These are phyloP conservation scores for Collichthys lucidus DNA, from an alignment of 2,113 vertebrate species.

Conservation along the genomic window DNA sequence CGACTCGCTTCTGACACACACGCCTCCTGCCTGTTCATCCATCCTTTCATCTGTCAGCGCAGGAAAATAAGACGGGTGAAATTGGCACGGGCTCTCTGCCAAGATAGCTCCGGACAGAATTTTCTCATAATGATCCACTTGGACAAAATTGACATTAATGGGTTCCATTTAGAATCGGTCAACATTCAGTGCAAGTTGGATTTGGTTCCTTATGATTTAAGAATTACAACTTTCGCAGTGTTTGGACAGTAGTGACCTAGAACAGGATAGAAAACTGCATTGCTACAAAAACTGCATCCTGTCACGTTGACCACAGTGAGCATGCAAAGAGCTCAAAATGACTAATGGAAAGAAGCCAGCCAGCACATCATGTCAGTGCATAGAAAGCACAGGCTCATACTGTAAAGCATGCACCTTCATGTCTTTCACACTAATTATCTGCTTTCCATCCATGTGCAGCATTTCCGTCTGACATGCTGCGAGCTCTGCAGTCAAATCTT, in stretches of 20 bases:
- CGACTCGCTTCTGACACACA: conserved; percentile 10
- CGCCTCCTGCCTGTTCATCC: conserved; percentile 24
- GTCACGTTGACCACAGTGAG: neutral
- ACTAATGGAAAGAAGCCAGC: neutral
- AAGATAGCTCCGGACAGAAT: conserved; percentile 46
- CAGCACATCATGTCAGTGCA: neutral
- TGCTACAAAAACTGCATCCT: conserved; percentile 1
- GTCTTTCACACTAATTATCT: conserved; percentile 24
- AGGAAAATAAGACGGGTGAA: conserved; percentile 53
- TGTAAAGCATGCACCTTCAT: neutral
- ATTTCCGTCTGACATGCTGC: conserved; percentile 8
- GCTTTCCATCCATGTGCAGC: conserved; percentile 18
- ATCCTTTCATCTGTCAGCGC: conserved; percentile 46
- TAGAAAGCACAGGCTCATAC: neutral
- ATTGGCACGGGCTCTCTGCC: conserved; percentile 66
- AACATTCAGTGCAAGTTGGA: conserved; percentile 51
- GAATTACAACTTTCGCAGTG: conserved; percentile 16
- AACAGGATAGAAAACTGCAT: neutral
- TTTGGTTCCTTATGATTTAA: conserved; percentile 40
- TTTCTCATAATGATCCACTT: conserved; percentile 68
- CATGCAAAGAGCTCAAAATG: neutral
- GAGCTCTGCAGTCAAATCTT: conserved; percentile 56
- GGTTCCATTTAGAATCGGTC: conserved; percentile 63
- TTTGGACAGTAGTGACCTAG: conserved; percentile 14
- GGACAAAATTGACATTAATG: conserved; percentile 70